These are phyloP conservation scores for Tetropium fuscum DNA, from an alignment of 2,888 invertebrate species.

Conservation along the genomic window DNA sequence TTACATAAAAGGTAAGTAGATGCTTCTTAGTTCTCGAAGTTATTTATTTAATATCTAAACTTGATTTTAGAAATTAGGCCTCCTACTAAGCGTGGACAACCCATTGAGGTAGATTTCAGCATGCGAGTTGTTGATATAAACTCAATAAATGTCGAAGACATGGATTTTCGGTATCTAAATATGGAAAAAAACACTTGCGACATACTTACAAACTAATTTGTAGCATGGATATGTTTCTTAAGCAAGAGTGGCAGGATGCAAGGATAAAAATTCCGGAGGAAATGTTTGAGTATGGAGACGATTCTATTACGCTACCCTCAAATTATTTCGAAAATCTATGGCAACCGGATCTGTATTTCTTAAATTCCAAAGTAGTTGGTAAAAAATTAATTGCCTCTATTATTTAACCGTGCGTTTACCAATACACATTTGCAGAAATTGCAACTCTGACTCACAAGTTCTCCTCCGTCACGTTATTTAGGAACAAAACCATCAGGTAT, in stretches of 20 bases:
- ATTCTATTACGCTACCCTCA: constrained; percentile 82
- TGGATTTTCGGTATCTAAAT: constrained; percentile 85
- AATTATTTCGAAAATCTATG: constrained; percentile 88
- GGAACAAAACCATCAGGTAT: constrained; percentile 84
- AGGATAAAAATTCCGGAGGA: constrained; percentile 80
- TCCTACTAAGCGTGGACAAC: constrained; percentile 77
- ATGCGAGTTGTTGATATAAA: constrained; percentile 89
- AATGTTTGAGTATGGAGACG: constrained; percentile 84
- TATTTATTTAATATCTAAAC: too few relatives aligned
- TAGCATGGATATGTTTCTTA: constrained; percentile 88
- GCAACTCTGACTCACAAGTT: constrained; percentile 84
- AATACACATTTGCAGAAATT: constrained; percentile 72
- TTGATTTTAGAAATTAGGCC: constrained; percentile 77
- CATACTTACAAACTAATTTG: too few relatives aligned
- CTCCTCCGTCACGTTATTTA: constrained; percentile 82
- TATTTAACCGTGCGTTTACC: too few relatives aligned
- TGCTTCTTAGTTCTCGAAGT: not conserved
- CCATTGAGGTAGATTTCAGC: constrained; percentile 82
- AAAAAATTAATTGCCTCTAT: too few relatives aligned
- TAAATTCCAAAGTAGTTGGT: constrained; percentile 89
- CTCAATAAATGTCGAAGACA: constrained; percentile 89
- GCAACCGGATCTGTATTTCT: constrained; percentile 89
- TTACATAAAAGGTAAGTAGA: constrained; percentile 52
- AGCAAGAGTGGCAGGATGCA: constrained; percentile 85
- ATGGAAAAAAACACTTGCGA: too few relatives aligned